Base-by-base conservation (phyloP, 2,113 vertebrate genomes). In the Mungos mungo region DNA sequence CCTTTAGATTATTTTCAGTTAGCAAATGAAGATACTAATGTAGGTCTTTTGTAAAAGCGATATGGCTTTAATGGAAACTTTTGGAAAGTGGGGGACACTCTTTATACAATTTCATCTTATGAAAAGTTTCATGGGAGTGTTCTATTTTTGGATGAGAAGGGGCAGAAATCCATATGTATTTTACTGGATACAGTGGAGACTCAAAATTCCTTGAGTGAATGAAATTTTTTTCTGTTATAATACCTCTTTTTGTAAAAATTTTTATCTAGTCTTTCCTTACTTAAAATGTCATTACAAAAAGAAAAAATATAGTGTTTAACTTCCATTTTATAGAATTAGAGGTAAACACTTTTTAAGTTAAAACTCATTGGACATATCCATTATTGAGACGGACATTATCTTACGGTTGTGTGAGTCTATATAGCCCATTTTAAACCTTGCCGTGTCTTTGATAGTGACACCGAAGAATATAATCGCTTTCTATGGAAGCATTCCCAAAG, bases 201-300 rank as follows among this genome's bases (percentile, higher is more conserved):
- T 91, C 50, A 77, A 83, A 85, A 71, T 88, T 86, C 29, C 29
- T 91, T 65, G 50, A 93, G 29, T 31, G 19, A 83, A 66, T 66
- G 14, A 38, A 41, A 77, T 76, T 81, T 69, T 45, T 91, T 71
- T 69, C 50, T 69, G 18, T 13, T 38, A 4, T 1, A 11, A 68
- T 12, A 38, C 31, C 85, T 90, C 0, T 65, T 97, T 97, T 50
- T 27, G 25, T 38, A 60, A 93, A 92, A 74, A 33, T 9, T 33
- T 88, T 52, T 41, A 52, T 31, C 5, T 66, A 47, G 13, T 4
- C 23, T 93, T 96, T 27, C 15, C n/a, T 63, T 74, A 90, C 25
- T 96, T 92, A 82, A 96, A 97, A 92, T 71, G 47, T 31, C 38
- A 10, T 79, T 76, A 9, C 38, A 45, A 93, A 88, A 88, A 74